Evolutionary conservation across 2,113 vertebrate species (phyloP).

Genomic region (Aldabrachelys gigantea): DNA sequence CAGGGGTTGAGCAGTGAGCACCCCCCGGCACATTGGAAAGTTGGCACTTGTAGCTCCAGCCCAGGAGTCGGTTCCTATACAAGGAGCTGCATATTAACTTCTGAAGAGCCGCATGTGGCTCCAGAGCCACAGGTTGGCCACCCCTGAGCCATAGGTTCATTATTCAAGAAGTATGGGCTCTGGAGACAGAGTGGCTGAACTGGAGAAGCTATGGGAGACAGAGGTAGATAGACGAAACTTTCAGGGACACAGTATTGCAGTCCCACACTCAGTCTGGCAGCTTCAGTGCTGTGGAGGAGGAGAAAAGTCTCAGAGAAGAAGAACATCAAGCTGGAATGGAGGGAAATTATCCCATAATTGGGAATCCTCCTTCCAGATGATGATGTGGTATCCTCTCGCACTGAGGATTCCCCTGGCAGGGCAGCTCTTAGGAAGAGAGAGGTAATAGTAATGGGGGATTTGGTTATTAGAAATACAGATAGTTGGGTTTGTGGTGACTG

Average conservation of each 20-base stretch:
- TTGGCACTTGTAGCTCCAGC: no score
- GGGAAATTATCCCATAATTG: background rate
- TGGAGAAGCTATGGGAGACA: background rate
- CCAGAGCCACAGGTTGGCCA: no score
- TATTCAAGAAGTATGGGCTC: background rate
- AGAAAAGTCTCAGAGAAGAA: background rate
- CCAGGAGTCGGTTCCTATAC: no score
- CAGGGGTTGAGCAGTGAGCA: no score
- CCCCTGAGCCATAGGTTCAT: rapidly evolving
- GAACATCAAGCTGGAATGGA: background rate
- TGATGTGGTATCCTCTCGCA: background rate
- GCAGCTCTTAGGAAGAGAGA: background rate
- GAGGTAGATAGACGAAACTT: background rate
- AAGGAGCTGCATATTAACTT: no score
- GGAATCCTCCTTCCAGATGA: background rate
- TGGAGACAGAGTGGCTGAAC: background rate
- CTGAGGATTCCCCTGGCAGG: background rate
- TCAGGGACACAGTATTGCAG: background rate
- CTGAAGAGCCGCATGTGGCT: no score
- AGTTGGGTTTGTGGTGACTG: background rate
- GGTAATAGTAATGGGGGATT: background rate
- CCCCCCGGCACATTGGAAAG: no score
- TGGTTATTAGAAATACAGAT: background rate
- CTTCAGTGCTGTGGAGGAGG: background rate
- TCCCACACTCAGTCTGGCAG: background rate